Percentiles rank a stretch among this genome's conserved stretches.
These are phyloP conservation scores for Villa cingulata DNA, from an alignment of 2,888 invertebrate species.

Conservation along the genomic window DNA sequence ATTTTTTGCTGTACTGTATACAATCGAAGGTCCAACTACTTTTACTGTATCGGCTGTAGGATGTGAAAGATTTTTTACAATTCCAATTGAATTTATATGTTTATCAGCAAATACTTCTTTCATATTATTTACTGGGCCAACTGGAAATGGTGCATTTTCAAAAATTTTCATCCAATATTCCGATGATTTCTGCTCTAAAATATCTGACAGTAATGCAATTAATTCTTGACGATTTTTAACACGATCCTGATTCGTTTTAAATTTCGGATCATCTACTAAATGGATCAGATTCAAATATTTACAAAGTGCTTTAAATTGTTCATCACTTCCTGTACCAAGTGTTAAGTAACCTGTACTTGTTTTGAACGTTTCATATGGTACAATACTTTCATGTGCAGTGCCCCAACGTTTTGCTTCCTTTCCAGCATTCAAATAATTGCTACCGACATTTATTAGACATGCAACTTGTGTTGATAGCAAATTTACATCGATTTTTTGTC, in stretches of 20 bases:
- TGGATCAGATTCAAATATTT: constrained; percentile 45
- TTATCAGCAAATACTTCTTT: constrained; percentile 75
- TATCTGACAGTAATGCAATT: constrained; percentile 44
- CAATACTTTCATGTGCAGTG: constrained; percentile 88
- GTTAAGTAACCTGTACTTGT: constrained; percentile 74
- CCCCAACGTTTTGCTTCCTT: constrained; percentile 69
- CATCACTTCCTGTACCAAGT: constrained; percentile 75
- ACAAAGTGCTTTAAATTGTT: constrained; percentile 64
- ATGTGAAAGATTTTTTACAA: constrained; percentile 61
- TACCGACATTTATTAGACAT: constrained; percentile 74
- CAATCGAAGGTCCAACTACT: constrained; percentile 76
- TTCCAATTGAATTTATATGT: constrained; percentile 59
- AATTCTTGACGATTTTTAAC: constrained; percentile 63
- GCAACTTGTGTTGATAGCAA: constrained; percentile 87
- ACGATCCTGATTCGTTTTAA: constrained; percentile 55
- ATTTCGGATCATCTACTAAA: constrained; percentile 49
- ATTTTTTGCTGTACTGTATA: constrained; percentile 60
- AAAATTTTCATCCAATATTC: constrained; percentile 62
- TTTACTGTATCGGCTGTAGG: constrained; percentile 55
- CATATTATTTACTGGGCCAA: constrained; percentile 81
- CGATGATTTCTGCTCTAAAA: constrained; percentile 49
- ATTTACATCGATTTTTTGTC: constrained; percentile 89
- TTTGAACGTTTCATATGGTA: constrained; percentile 84
- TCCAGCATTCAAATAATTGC: constrained; percentile 78
- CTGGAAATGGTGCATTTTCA: constrained; percentile 64